Base-by-base conservation (phyloP, 2,888 invertebrate genomes). In the Ptycholaimellus sp. region DNA sequence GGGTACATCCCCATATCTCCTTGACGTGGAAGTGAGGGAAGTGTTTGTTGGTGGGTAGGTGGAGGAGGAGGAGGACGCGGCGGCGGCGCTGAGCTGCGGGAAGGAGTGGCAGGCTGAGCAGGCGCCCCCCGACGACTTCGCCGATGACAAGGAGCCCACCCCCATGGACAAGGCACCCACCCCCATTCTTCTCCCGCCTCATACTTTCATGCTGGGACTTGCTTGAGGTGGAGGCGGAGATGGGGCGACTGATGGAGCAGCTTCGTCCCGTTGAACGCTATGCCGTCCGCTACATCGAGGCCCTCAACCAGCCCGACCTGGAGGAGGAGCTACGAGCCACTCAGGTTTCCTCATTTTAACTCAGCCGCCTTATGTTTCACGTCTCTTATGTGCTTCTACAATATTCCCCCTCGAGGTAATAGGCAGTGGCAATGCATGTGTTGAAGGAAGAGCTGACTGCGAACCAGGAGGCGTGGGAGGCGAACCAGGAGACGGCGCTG, bases 191-290 rank as follows among this genome's bases (percentile, higher is more conserved):
- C n/a, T n/a, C n/a, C n/a, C n/a, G n/a, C n/a, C n/a, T n/a, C n/a
- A n/a, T n/a, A n/a, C n/a, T n/a, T n/a, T n/a, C n/a, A n/a, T n/a
- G 30, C 13, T 30, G n/a, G n/a, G n/a, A n/a, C n/a, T n/a, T n/a
- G n/a, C n/a, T n/a, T n/a, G n/a, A 54, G 40, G 58, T 58, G 3
- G 62, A 61, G 42, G 50, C 56, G 41, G 61, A 62, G 42, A 50
- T 63, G 11, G 57, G 57, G 3, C 51, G 54, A 49, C 42, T 63
- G 9, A 59, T 61, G 40, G 57, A 58, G 42, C 65, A 93, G 87
- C 63, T 93, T 43, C 76, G 76, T 25, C 81, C 85, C 1, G 74
- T 96, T 42, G 93, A 96, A 64, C 72, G 76, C 37, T 93, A 87
- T 63, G 93, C 93, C 14, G 79, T 93, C 72, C 71, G 72, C 18